Conservation (phyloP, 2,113 vertebrate genomes). For the Anguilla japonica region DNA sequence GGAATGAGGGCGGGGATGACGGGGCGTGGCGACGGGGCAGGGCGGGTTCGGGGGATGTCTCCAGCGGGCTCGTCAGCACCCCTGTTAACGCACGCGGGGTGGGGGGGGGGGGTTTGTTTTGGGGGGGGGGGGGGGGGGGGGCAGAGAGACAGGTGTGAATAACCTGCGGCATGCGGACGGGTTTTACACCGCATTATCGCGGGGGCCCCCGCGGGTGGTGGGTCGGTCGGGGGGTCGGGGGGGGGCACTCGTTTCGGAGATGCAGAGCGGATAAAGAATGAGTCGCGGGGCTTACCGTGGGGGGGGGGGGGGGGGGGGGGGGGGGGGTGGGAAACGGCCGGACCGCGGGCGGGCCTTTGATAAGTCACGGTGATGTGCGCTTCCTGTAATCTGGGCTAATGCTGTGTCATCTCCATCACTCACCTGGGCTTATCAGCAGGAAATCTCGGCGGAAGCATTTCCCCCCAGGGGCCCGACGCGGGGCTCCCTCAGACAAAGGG, state of each 20-base stretch:
- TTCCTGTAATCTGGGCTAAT: constrained; percentile 55
- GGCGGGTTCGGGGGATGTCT: neutral
- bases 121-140: too few relatives aligned
- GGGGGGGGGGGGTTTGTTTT: too few relatives aligned
- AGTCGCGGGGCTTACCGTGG: neutral
- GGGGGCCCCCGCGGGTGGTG: neutral
- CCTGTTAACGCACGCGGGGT: neutral
- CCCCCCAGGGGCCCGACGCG: neutral
- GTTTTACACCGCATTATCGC: neutral
- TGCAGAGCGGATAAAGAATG: constrained; percentile 19
- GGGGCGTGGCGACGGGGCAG: neutral
- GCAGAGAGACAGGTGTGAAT: neutral
- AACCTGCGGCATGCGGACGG: neutral
- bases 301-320: neutral
- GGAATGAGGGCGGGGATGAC: neutral
- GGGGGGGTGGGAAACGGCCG: neutral
- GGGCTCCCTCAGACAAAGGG: constrained; percentile 18
- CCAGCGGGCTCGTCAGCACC: neutral
- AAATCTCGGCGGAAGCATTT: constrained; percentile 24
- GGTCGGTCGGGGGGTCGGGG: neutral
- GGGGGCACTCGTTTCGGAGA: neutral
- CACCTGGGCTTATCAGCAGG: constrained; percentile 47
- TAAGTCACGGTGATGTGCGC: constrained; percentile 52
- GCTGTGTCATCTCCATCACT: constrained; percentile 48
- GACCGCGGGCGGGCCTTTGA: constrained; percentile 36